A percentile compares a stretch with the other conserved stretches of the same genome.
Conservation (phyloP, 2,797 vertebrate species). For the Bovichtus diacanthus region DNA sequence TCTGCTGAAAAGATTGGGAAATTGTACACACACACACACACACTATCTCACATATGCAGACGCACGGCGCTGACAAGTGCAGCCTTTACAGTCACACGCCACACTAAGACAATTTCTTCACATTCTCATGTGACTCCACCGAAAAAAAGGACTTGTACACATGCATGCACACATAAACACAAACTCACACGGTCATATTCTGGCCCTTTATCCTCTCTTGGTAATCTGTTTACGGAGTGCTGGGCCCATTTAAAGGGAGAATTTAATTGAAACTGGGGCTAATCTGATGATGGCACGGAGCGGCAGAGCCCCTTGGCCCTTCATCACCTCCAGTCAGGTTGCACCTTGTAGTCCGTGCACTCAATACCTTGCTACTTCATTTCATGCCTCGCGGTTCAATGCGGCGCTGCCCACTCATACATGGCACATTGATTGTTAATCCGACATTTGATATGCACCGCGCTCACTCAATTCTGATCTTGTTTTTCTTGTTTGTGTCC, state of each 20-base stretch:
- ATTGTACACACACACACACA: constrained; percentile 52
- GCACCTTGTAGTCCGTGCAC: constrained; percentile 65
- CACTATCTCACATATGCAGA: constrained; percentile 61
- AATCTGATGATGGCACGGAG: constrained; percentile 76
- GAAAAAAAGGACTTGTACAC: constrained; percentile 40
- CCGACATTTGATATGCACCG: constrained; percentile 73
- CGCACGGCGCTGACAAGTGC: constrained; percentile 41
- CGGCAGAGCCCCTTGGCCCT: constrained; percentile 49
- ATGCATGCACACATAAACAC: constrained; percentile 24
- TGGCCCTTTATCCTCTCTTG: constrained; percentile 67
- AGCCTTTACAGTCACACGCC: constrained; percentile 55
- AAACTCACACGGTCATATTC: constrained; percentile 60
- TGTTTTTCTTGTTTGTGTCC: constrained; percentile 67
- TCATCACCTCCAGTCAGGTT: constrained; percentile 63
- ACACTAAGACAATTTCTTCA: constrained; percentile 42
- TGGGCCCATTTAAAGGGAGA: constrained; percentile 70
- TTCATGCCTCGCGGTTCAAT: constrained; percentile 76
- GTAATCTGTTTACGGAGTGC: constrained; percentile 76
- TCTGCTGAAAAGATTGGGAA: constrained; percentile 61
- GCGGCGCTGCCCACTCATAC: constrained; percentile 63
- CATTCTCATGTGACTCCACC: constrained; percentile 39
- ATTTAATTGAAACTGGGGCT: constrained; percentile 81
- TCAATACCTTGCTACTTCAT: constrained; percentile 74
- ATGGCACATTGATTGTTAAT: constrained; percentile 77
- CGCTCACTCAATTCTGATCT: constrained; percentile 70